Base-by-base conservation (phyloP, 2,113 vertebrate species). In the Rhinoderma darwinii region DNA sequence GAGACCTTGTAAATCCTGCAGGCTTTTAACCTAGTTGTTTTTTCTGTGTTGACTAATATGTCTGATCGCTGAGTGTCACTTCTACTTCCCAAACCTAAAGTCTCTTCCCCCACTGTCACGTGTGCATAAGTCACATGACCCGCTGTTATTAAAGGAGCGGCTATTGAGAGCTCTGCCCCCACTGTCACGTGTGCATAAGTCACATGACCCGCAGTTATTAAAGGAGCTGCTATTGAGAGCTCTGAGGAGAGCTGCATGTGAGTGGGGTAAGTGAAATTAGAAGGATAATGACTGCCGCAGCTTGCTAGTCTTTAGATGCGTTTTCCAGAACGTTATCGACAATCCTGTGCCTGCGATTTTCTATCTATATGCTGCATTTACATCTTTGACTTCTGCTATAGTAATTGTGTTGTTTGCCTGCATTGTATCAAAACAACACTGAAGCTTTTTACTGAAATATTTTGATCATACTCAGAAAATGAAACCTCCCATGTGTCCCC, bases 181-280 rank as follows among this genome's bases (percentile, higher is more conserved):
- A 18, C 4, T 17, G 54, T 84, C 83, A 84, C 72, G 3, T 84
- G 83, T 3, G 39, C 18, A 9, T 1, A 12, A 10, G 72, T 84
- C 83, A 84, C 41, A 32, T 84, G 83, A 84, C 54, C 12, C 7
- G 22, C 37, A 77, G 37, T 76, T 76, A 61, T 63, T 75, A 76
- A 84, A 77, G 51, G 72, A 6, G 7, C 70, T 30, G 15, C 15
- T 5, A 2, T 3, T 1, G n/a, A 25, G 72, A 63, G 83, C 20
- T 22, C 35, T 17, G 14, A 3, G 8, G 47, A 39, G 27, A 51
- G 68, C 47, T 41, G 70, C 47, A 15, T 35, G 70, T 11, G n/a
- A 32, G 37, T 30, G 32, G 25, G 82, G 82, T 72, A 35, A 83
- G 82, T 68, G 30, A 18, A 37, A 68, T 32, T 4, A 25, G 68